Percentiles rank a stretch among this genome's conserved stretches.
These are phyloP conservation scores for Sitta europaea DNA, from an alignment of 2,113 vertebrate genomes.

Conservation along the genomic window DNA sequence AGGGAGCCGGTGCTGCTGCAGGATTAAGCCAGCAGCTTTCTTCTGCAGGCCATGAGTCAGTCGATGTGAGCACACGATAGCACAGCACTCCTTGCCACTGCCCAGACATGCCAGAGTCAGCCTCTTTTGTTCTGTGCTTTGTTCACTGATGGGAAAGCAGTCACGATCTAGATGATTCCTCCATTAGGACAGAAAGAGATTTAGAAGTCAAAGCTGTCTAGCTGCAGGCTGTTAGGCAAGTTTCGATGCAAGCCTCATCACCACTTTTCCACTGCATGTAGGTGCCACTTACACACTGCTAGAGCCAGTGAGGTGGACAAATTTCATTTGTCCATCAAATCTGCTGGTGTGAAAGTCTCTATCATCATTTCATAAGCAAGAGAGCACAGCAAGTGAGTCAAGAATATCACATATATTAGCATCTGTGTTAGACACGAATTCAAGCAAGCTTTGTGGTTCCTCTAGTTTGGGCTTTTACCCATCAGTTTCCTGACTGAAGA, in stretches of 20 bases:
- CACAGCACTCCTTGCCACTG: conserved; percentile 38
- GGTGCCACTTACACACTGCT: not conserved
- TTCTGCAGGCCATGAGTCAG: conserved; percentile 37
- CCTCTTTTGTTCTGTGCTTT: conserved; percentile 41
- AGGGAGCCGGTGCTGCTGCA: not conserved
- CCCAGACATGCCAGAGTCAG: conserved; percentile 59
- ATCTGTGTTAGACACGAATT: not conserved
- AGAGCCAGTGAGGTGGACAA: not conserved
- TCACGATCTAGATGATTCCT: conserved; percentile 50
- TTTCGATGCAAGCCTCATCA: conserved; percentile 21
- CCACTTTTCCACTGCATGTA: not conserved
- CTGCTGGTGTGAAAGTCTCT: not conserved
- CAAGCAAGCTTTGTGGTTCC: not conserved
- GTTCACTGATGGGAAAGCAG: conserved; percentile 50
- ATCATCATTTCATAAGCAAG: not conserved
- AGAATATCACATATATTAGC: not conserved
- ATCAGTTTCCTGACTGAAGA: not conserved
- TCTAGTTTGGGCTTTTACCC: not conserved
- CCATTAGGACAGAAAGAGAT: conserved; percentile 30
- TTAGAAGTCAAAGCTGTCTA: conserved; percentile 45
- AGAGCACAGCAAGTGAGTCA: not conserved
- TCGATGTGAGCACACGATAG: conserved; percentile 3
- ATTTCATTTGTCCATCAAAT: not conserved
- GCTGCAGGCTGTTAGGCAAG: conserved; percentile 43
- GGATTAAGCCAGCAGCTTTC: conserved; percentile 1